phyloP scores from a whole-genome alignment of 64 coral and sea anemone species.

The Porites australiensis region DNA sequence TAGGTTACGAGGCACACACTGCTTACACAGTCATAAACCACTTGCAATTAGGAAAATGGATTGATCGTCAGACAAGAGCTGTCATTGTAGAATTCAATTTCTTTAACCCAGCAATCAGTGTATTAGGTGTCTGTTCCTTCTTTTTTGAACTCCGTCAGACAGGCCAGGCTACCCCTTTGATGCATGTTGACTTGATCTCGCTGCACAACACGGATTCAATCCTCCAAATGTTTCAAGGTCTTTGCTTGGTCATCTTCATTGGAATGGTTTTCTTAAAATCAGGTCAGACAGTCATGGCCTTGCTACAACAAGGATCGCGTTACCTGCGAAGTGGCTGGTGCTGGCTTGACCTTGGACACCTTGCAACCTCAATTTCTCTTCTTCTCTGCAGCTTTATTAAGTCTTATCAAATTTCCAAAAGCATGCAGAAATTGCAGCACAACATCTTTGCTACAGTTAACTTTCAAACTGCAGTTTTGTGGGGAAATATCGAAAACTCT shows the following conservation, averaged over 20 bases:
- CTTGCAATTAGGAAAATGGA: background rate
- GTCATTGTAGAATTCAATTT: background rate
- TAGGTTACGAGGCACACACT: background rate
- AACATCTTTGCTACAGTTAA: background rate
- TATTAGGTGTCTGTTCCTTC: background rate
- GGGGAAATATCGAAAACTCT: background rate
- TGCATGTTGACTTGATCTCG: background rate
- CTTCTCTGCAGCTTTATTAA: background rate
- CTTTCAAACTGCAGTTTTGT: background rate
- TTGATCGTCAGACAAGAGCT: constrained; percentile 2
- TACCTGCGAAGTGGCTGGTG: background rate
- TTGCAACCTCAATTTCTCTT: background rate
- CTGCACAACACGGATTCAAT: background rate
- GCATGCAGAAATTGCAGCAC: background rate
- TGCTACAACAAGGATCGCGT: background rate
- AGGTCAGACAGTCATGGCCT: background rate
- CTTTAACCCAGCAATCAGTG: background rate
- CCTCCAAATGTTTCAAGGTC: background rate
- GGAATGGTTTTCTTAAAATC: background rate
- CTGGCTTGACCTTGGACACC: background rate
- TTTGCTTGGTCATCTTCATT: background rate
- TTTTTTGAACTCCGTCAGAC: background rate
- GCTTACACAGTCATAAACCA: background rate
- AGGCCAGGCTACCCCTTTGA: background rate
- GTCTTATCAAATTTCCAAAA: background rate